Evolutionary conservation across 2,797 vertebrate genomes (phyloP).

Genomic region (Crocodylus rhombifer): DNA sequence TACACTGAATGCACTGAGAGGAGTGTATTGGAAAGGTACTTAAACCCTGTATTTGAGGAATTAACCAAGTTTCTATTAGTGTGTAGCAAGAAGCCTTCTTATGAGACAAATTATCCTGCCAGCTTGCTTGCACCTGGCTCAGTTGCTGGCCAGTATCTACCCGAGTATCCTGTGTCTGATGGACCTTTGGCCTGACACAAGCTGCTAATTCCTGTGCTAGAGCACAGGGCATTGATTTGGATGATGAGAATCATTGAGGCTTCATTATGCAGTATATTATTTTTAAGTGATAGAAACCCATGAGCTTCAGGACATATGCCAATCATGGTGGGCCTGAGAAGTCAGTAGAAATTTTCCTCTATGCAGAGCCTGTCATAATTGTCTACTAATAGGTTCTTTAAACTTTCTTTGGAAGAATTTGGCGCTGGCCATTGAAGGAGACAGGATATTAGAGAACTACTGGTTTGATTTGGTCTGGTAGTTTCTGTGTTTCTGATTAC

Average conservation of each 20-base stretch:
- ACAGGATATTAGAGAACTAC: fast-evolving
- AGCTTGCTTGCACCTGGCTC: not conserved
- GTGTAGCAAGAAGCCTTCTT: fast-evolving
- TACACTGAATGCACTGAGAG: not conserved
- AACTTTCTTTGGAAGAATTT: not conserved
- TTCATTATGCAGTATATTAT: fast-evolving
- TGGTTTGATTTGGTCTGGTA: not conserved
- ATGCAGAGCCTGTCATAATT: not conserved
- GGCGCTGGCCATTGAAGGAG: not conserved
- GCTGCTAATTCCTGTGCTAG: not conserved
- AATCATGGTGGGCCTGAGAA: not conserved
- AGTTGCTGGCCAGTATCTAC: not conserved
- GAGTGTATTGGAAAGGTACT: not conserved
- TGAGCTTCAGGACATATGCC: not conserved
- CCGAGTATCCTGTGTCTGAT: not conserved
- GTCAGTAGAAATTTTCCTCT: not conserved
- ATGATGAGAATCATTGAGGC: too few relatives aligned
- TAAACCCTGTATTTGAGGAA: not conserved
- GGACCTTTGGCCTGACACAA: fast-evolving
- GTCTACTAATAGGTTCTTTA: not conserved
- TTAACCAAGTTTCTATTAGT: not conserved
- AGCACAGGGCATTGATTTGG: not conserved
- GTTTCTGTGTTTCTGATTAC: not conserved
- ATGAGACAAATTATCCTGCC: not conserved
- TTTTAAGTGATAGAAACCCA: not conserved